These are phyloP conservation scores for Romanomermis culicivorax DNA, from an alignment of 2,888 invertebrate genomes.

Conservation along the genomic window DNA sequence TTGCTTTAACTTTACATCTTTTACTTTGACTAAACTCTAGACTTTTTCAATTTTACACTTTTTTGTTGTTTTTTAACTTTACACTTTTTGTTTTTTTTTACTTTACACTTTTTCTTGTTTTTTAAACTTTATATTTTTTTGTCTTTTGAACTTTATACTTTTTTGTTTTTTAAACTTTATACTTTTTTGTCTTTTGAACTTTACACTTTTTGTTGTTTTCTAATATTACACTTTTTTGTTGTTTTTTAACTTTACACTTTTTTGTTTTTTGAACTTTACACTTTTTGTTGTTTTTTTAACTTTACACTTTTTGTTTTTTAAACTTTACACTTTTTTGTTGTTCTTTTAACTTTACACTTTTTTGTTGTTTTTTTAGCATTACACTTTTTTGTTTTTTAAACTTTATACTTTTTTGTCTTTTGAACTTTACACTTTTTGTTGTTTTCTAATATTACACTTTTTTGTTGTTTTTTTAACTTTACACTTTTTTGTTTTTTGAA, in stretches of 20 bases:
- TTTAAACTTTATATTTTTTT: background rate
- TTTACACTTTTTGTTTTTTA: background rate
- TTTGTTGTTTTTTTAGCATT: background rate
- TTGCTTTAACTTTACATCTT: background rate
- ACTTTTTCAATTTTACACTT: background rate
- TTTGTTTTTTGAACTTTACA: background rate
- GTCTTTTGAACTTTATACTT: background rate
- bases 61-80: background rate
- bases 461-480: background rate
- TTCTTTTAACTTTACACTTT: conserved; percentile 7
- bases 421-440: background rate
- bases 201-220: background rate
- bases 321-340: background rate
- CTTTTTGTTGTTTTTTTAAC: background rate
- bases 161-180: too few species aligned
- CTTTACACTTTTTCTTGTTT: background rate
- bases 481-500: background rate
- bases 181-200: background rate
- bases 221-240: background rate
- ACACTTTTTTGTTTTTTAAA: background rate
- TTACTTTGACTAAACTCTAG: background rate
- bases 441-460: background rate
- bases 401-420: background rate
- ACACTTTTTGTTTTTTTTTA: background rate
- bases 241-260: background rate